These are phyloP conservation scores for Myioborus miniatus DNA, from an alignment of 2,797 vertebrate species.

Conservation along the genomic window DNA sequence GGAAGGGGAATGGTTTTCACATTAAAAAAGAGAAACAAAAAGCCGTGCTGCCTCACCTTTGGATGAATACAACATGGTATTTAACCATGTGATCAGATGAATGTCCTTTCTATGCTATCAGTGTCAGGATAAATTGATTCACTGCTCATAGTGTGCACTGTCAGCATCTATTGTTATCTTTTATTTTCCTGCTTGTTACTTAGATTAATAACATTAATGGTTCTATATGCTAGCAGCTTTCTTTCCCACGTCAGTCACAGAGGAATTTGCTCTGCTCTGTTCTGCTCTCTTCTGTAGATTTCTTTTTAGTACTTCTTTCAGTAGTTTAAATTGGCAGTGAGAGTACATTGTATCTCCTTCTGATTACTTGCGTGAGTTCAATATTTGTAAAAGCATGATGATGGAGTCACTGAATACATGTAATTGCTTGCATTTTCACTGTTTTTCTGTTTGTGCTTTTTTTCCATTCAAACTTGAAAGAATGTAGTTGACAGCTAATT, in stretches of 20 bases:
- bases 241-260: conserved; percentile 22
- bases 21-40: neutral
- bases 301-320: conserved; percentile 44
- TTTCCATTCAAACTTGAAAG: neutral
- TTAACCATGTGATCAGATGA: conserved; percentile 27
- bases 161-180: conserved; percentile 57
- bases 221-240: conserved; percentile 16
- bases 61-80: neutral
- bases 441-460: neutral
- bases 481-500: neutral
- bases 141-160: conserved; percentile 13
- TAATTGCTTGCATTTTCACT: neutral
- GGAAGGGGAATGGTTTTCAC: neutral
- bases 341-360: neutral
- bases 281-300: conserved; percentile 41
- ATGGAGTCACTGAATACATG: neutral
- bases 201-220: conserved; percentile 70
- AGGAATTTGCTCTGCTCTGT: neutral
- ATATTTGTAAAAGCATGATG: conserved; percentile 5
- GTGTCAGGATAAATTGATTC: conserved; percentile 68
- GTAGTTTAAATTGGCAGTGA: conserved; percentile 20
- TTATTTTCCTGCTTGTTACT: conserved; percentile 59
- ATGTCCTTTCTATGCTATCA: conserved; percentile 55
- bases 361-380: neutral
- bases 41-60: neutral